Base-by-base conservation (phyloP, 2,113 vertebrate genomes). In the Macquaria australasica region DNA sequence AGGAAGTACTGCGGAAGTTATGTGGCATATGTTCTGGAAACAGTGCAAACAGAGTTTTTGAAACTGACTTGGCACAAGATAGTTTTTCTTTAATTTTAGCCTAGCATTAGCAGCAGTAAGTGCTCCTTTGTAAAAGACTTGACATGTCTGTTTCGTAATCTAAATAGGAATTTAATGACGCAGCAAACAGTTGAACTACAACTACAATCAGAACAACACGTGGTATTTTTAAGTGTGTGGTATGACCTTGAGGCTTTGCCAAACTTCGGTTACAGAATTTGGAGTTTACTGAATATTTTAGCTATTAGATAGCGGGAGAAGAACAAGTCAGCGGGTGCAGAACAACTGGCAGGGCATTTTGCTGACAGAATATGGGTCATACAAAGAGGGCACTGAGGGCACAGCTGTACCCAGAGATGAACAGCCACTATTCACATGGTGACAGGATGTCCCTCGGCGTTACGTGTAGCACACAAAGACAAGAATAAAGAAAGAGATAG, bases 361-460 rank as follows among this genome's bases (percentile, higher is more conserved):
- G 69, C 85, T 82, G 31, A 72, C 62, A 87, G 82, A 87, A 85
- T 88, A 80, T 71, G 81, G 90, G 87, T 91, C 90, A 89, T 2
- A 81, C 89, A 84, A 83, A 87, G 79, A 88, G 83, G 77, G 85
- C 53, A 87, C 56, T 73, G 68, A 89, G 88, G 89, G 73, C 90
- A 88, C 93, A 94, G 94, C 93, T 94, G 92, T 86, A 87, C 80
- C 87, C 85, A 37, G 84, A 81, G 79, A 94, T 89, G 92, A 94
- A 94, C 85, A 73, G 84, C 60, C 48, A 68, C 87, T 79, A 92
- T 94, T 94, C 90, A 93, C 74, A 72, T 51, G 63, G 79, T 69
- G 82, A 87, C 92, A 92, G 92, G 91, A 92, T 89, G 90, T 92
- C 90, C 82, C 81, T 84, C n/a, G 28, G 87, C 71, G 9, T 70